Evolutionary conservation across 64 coral and sea anemone genomes (phyloP), one percentile per base, ranked within the genome.

Genomic region (Exaiptasia diaphana): DNA sequence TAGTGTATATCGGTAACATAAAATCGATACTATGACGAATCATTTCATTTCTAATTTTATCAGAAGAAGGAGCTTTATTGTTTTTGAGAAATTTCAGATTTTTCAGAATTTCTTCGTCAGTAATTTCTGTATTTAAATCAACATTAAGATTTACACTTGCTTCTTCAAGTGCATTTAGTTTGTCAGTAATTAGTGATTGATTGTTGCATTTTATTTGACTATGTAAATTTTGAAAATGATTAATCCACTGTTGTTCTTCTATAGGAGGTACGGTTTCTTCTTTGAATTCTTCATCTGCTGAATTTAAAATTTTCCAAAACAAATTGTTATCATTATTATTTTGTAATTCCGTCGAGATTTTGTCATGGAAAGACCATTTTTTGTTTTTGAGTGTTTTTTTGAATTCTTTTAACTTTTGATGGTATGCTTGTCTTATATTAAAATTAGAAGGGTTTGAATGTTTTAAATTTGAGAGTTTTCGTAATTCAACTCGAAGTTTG

Each of bases 381-480:
- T 68, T 32, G 10, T 68, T 32, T 3, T 61, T 79, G 27, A 79
- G 45, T 14, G 62, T 25, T 39, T 7, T 41, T 61, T 62, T 62
- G 21, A 58, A 79, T 41, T 70, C 41, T 50, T 70, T 82, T 46
- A 82, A 12, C 40, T 68, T 68, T 35, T 48, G 61, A 30, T 68
- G 79, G 70, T 82, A 70, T 36, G 8, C 52, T 68, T 82, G 42
- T n/a, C 78, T 65, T 67, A 78, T 33, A 58, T 2, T 33, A 13
- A 22, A 31, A 35, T 78, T 58, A 13, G 38, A 63, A 23, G 76
- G 76, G 28, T 80, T 50, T 62, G 34, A 62, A 62, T 80, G 76
- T 80, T 64, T 80, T 63, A 42, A 50, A 60, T 80, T 64, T 63
- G 56, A 59, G 39, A 80, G 43, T 44, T 80, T 80, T 62, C 55